These are phyloP conservation scores for Notoglanidium macrostoma DNA, from an alignment of 2,797 vertebrate genomes.

Conservation along the genomic window DNA sequence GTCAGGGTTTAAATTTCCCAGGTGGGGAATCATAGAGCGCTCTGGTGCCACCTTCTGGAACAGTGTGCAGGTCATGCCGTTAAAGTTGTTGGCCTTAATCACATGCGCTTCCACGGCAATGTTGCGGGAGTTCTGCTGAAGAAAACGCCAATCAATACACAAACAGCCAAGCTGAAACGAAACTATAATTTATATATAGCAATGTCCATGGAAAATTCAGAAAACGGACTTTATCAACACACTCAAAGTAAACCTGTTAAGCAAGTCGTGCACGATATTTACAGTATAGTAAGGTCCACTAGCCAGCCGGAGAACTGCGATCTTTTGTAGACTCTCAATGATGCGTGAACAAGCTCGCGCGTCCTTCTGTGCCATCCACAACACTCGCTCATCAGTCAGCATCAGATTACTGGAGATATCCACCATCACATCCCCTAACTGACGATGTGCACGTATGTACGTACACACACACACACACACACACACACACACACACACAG, in stretches of 20 bases:
- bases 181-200: neutral
- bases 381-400: constrained; percentile 90
- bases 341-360: constrained; percentile 90
- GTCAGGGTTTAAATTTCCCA: constrained; percentile 77
- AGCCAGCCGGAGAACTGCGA: constrained; percentile 83
- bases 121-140: constrained; percentile 89
- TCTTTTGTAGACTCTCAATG: constrained; percentile 87
- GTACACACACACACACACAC: neutral
- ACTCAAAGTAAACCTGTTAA: neutral
- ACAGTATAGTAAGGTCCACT: constrained; percentile 89
- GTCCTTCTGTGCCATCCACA: constrained; percentile 94
- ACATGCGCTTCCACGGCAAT: constrained; percentile 92
- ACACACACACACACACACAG: neutral
- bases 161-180: neutral
- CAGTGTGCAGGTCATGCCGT: constrained; percentile 95
- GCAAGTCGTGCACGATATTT: constrained; percentile 54
- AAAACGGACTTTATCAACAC: neutral
- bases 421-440: constrained; percentile 92
- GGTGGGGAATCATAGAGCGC: constrained; percentile 76
- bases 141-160: neutral
- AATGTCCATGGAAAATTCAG: neutral
- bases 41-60: constrained; percentile 86
- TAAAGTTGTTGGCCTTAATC: constrained; percentile 86
- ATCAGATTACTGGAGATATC: constrained; percentile 97
- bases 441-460: neutral